These are phyloP conservation scores for Leptoteleia sp. DNA, from an alignment of 1,140 invertebrate species.

Conservation along the genomic window DNA sequence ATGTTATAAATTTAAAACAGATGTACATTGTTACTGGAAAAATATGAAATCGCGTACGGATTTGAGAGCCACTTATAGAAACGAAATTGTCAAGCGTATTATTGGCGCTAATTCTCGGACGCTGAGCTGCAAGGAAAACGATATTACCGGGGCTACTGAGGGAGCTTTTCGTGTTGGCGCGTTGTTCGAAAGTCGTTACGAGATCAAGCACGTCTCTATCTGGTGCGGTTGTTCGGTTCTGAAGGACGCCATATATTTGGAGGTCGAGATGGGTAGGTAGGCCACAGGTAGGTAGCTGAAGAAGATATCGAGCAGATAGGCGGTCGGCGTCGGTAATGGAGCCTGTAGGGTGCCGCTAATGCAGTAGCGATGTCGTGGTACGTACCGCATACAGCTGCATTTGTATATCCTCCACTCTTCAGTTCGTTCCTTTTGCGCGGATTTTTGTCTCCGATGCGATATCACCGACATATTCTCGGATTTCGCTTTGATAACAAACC, in stretches of 20 bases:
- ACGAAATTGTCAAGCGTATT: constrained; percentile 18
- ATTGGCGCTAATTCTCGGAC: too few species aligned
- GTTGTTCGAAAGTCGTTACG: constrained; percentile 67
- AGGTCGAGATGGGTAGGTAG: constrained; percentile 72
- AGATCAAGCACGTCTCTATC: constrained; percentile 78
- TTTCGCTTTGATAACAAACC: constrained; percentile 55
- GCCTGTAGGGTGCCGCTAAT: constrained; percentile 78
- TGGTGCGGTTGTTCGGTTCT: constrained; percentile 70
- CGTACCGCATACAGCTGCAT: constrained; percentile 66
- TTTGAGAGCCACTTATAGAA: too few species aligned
- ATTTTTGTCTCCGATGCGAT: constrained; percentile 51
- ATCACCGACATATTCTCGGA: constrained; percentile 54
- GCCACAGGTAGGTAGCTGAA: constrained; percentile 69
- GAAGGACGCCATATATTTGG: constrained; percentile 74
- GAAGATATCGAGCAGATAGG: constrained; percentile 70
- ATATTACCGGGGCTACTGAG: constrained; percentile 41
- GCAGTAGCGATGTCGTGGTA: constrained; percentile 78
- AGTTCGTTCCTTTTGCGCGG: constrained; percentile 43
- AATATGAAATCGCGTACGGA: too few species aligned
- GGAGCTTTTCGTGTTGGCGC: constrained; percentile 42
- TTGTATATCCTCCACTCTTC: constrained; percentile 62
- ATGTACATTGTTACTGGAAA: too few species aligned
- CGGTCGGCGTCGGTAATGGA: constrained; percentile 74
- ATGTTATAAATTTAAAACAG: too few species aligned
- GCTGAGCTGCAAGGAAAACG: constrained; percentile 22